Conservation (phyloP, 2,113 vertebrate genomes). For the Numenius arquata region DNA sequence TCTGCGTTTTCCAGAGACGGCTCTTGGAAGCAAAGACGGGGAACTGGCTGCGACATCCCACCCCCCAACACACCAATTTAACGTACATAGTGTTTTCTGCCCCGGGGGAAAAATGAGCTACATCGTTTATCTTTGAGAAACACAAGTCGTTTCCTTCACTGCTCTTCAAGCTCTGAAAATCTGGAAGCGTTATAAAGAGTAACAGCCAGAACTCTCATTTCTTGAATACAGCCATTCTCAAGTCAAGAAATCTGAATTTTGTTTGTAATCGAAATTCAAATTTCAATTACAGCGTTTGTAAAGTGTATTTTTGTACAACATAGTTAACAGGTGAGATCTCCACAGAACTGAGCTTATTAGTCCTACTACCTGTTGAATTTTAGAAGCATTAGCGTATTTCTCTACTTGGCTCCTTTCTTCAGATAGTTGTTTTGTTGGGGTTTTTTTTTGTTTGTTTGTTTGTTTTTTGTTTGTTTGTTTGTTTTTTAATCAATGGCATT, state of each 20-base stretch:
- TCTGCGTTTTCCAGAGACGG: background rate
- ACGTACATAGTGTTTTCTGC: background rate
- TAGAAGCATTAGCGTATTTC: background rate
- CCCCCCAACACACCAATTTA: background rate
- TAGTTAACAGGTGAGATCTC: background rate
- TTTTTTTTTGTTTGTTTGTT: background rate
- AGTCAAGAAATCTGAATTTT: too few relatives aligned
- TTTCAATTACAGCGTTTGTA: background rate
- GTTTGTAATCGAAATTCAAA: too few relatives aligned
- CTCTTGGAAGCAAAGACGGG: background rate
- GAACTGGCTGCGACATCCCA: background rate
- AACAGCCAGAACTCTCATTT: background rate
- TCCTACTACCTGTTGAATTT: background rate
- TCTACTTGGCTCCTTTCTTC: background rate
- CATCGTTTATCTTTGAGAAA: background rate
- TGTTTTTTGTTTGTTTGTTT: background rate
- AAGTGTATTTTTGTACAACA: background rate
- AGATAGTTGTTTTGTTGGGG: background rate
- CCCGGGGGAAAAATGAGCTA: background rate
- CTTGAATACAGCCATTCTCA: background rate
- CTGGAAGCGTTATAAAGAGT: background rate
- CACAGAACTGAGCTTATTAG: background rate
- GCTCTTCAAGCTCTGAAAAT: background rate
- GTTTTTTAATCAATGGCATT: background rate
- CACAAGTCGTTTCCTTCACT: background rate